A percentile compares a stretch with the other conserved stretches of the same genome.
phyloP scores from a whole-genome alignment of 1,140 invertebrate species.

The Monochamus saltuarius region DNA sequence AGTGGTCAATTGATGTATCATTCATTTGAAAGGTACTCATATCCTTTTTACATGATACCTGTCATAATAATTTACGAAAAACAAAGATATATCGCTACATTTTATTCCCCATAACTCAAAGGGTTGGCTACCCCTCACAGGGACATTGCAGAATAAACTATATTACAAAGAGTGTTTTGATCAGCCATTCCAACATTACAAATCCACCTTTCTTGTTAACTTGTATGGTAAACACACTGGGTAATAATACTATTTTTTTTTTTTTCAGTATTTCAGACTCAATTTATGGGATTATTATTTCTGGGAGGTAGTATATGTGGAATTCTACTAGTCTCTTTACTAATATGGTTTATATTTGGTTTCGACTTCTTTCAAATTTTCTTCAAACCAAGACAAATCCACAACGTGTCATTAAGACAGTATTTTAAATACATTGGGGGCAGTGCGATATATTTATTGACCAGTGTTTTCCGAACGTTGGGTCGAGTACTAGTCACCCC shows the following conservation, averaged over 20 bases:
- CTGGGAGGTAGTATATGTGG: slow-evolving; percentile 23
- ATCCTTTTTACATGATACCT: too few species aligned
- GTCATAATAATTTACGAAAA: too few species aligned
- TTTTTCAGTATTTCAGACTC: slow-evolving; percentile 16
- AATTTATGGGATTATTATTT: slow-evolving; percentile 11
- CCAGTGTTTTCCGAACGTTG: slow-evolving; percentile 23
- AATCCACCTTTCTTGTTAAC: too few species aligned
- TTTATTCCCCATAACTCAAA: too few species aligned
- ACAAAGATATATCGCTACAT: too few species aligned
- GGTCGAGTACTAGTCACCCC: slow-evolving; percentile 30
- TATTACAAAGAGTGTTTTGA: too few species aligned
- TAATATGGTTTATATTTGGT: slow-evolving; percentile 31
- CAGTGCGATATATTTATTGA: slow-evolving; percentile 20
- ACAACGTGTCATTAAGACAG: slow-evolving; percentile 20
- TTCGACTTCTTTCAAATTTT: slow-evolving; percentile 23
- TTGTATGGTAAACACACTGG: too few species aligned
- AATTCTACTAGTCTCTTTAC: slow-evolving; percentile 21
- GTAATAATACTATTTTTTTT: not conserved
- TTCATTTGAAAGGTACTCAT: too few species aligned
- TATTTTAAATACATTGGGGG: slow-evolving; percentile 25
- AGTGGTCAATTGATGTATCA: too few species aligned
- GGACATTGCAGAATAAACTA: too few species aligned
- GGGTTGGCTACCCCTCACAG: too few species aligned
- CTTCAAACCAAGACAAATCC: slow-evolving; percentile 22
- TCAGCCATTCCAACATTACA: too few species aligned